phyloP scores from a whole-genome alignment of 2,888 invertebrate genomes.

The Plutella xylostella region DNA sequence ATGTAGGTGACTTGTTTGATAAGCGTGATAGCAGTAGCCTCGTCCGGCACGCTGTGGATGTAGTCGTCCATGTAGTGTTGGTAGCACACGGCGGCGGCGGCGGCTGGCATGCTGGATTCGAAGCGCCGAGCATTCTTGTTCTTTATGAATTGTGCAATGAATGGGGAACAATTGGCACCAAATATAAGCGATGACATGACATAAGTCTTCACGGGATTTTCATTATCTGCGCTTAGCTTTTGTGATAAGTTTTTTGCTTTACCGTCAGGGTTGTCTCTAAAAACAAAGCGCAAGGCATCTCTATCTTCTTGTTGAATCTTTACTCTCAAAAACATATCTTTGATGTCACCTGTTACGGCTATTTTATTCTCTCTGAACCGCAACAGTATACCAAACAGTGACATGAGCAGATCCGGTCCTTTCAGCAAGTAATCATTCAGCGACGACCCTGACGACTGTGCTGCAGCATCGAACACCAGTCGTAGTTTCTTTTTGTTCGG shows the following conservation, averaged over 20 bases:
- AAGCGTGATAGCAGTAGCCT: neutral
- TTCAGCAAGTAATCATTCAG: neutral
- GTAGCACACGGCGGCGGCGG: neutral
- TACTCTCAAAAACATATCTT: conserved; percentile 23
- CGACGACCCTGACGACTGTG: neutral
- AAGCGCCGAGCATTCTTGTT: conserved; percentile 16
- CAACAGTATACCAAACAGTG: conserved; percentile 2
- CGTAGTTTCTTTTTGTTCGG: too few species aligned
- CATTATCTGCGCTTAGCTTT: too few species aligned
- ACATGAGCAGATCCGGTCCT: conserved; percentile 1
- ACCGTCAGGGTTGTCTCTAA: conserved; percentile 10
- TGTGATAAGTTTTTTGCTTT: too few species aligned
- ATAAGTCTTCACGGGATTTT: conserved; percentile 7
- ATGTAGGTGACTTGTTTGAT: too few species aligned
- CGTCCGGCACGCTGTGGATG: conserved; percentile 1
- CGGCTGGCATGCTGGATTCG: conserved; percentile 4
- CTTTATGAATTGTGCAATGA: conserved; percentile 17
- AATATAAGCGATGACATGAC: conserved; percentile 13
- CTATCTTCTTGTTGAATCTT: conserved; percentile 23
- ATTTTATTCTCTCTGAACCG: conserved; percentile 6
- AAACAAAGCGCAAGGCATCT: conserved; percentile 26
- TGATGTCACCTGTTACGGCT: conserved; percentile 15
- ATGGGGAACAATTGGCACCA: conserved; percentile 14
- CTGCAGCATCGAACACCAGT: conserved; percentile 1
- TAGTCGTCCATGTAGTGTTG: conserved; percentile 4